These are phyloP conservation scores for Cinara cedri DNA, from an alignment of 2,888 invertebrate genomes.

Conservation along the genomic window DNA sequence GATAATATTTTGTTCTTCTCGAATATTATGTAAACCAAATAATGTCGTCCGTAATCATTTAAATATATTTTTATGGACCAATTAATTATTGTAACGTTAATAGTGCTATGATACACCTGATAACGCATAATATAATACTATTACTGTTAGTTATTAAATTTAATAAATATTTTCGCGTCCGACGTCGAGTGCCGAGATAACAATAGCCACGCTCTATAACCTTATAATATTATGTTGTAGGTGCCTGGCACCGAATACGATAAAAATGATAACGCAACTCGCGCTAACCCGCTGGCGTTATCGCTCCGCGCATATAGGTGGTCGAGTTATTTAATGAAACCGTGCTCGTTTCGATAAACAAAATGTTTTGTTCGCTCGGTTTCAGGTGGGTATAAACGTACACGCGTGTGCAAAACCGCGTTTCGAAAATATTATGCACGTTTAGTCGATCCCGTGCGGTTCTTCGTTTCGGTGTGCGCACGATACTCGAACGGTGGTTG, in stretches of 20 bases:
- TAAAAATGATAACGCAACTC: constrained; percentile 23
- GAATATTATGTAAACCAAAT: too few relatives aligned
- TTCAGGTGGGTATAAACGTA: constrained; percentile 12
- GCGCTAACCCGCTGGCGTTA: neutral
- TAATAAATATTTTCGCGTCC: constrained; percentile 9
- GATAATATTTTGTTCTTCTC: too few relatives aligned
- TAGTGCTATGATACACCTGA: too few relatives aligned
- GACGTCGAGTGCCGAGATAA: constrained; percentile 41
- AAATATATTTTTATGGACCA: too few relatives aligned
- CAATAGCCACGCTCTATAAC: neutral
- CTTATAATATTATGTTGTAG: neutral
- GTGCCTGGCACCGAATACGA: neutral
- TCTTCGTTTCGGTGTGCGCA: neutral
- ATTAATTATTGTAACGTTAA: too few relatives aligned
- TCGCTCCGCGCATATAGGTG: constrained; percentile 1
- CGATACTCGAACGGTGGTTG: neutral
- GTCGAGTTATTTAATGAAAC: constrained; percentile 29
- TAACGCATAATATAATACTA: too few relatives aligned
- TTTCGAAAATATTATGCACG: neutral
- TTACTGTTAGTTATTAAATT: neutral
- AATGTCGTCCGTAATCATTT: too few relatives aligned
- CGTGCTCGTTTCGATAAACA: constrained; percentile 52
- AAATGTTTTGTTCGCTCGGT: constrained; percentile 20
- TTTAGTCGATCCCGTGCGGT: constrained; percentile 20
- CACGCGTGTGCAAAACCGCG: neutral